Conservation (phyloP, 2,888 invertebrate species). For the Cancer borealis region DNA sequence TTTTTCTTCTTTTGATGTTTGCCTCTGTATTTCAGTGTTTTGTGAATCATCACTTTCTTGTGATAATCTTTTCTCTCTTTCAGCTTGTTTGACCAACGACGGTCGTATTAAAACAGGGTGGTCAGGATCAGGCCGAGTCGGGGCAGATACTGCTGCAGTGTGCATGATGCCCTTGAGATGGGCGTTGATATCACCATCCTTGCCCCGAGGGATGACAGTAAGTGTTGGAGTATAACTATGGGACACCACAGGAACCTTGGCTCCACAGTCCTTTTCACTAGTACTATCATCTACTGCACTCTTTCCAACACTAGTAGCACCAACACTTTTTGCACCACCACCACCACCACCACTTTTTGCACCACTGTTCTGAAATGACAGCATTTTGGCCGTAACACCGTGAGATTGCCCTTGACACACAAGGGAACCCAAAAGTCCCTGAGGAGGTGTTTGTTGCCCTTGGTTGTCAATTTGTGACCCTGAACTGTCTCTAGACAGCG, state of each 20-base stretch:
- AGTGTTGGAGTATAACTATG: slow-evolving; percentile 72
- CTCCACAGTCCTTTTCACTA: slow-evolving; percentile 64
- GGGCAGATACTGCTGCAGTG: slow-evolving; percentile 68
- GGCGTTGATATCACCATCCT: slow-evolving; percentile 73
- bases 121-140: slow-evolving; percentile 67
- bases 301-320: slow-evolving; percentile 68
- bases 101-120: slow-evolving; percentile 69
- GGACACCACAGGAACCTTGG: slow-evolving; percentile 57
- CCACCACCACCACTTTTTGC: slow-evolving; percentile 68
- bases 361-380: slow-evolving; percentile 71
- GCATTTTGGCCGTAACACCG: slow-evolving; percentile 69
- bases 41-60: slow-evolving; percentile 69
- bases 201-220: slow-evolving; percentile 71
- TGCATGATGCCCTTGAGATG: slow-evolving; percentile 74
- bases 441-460: slow-evolving; percentile 69
- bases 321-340: slow-evolving; percentile 67
- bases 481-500: slow-evolving; percentile 73
- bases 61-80: slow-evolving; percentile 71
- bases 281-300: slow-evolving; percentile 59
- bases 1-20: slow-evolving; percentile 68
- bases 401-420: slow-evolving; percentile 66
- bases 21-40: slow-evolving; percentile 71
- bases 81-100: slow-evolving; percentile 67
- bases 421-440: slow-evolving; percentile 64
- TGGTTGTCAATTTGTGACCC: slow-evolving; percentile 64